Evolutionary conservation across 2,888 invertebrate genomes (phyloP), one percentile per base, ranked within the genome.

Genomic region (Incurvaria masculella): DNA sequence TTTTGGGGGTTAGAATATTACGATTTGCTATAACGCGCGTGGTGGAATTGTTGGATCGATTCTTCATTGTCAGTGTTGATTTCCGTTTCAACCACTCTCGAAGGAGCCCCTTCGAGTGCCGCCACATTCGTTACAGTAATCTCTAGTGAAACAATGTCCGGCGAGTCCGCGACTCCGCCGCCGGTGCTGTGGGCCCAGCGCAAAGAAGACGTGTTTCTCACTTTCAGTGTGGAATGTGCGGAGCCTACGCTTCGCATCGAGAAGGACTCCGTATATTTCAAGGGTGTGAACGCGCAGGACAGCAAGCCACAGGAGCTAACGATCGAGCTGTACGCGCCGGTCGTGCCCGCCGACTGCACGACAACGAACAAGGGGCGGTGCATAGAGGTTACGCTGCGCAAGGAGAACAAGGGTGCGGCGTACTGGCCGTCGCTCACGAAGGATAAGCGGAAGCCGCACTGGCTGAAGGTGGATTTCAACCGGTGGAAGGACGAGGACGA

Each of bases 401-500:
- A 90, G 83, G 84, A 83, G 78, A 75, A 72, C 79, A 85, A 74
- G 72, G 83, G 69, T 44, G 90, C 88, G 51, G 82, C 91, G 1
- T 96, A 86, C 68, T 97, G 97, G 97, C 88, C 94, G 47, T 81
- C 89, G 56, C 78, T 97, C 58, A 89, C 93, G 49, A 91, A 89
- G 66, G 91, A 91, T 60, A 89, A 87, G 62, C 88, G 87, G 69
- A 97, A 97, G 78, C 87, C 88, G 59, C 96, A 96, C 68, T 97
- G 96, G 88, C 81, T 98, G 59, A 97, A 97, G 81, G 89, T 96
- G 60, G 97, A 98, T 68, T 99, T 98, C 69, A 92, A 94, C 67
- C 96, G 96, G 78, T 98, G 97, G 97, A 88, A 87, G 74, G 97
- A 97, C 76, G 97, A 98, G 72, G 94, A 94, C 62, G 97, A 97